These are phyloP conservation scores for Sacculina carcini DNA, from an alignment of 2,888 invertebrate species.

Conservation along the genomic window DNA sequence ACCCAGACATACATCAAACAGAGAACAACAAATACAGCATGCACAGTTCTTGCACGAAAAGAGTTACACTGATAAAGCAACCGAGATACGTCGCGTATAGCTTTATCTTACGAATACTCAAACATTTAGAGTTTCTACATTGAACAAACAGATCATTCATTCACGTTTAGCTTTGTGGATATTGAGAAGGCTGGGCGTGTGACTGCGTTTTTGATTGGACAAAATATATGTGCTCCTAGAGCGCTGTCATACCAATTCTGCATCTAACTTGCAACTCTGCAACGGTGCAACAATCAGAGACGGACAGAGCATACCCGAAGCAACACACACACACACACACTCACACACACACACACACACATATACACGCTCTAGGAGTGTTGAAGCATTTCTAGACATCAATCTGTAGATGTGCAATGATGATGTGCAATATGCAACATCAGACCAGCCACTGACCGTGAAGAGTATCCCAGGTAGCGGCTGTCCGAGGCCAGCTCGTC, in stretches of 20 bases:
- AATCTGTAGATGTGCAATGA: neutral
- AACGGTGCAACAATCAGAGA: no score
- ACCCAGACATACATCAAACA: neutral
- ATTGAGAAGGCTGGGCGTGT: no score
- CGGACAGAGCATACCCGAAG: neutral
- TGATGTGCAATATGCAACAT: neutral
- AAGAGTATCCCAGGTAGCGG: no score
- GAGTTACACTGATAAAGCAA: neutral
- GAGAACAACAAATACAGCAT: neutral
- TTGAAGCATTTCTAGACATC: neutral
- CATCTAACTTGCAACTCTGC: no score
- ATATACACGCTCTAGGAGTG: neutral
- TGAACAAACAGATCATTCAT: no score
- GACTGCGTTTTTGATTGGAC: no score
- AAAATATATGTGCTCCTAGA: no score
- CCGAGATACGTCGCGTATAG: neutral
- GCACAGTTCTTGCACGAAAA: neutral
- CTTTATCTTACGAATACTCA: no score
- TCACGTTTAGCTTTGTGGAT: no score
- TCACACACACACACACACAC: constrained; percentile 1
- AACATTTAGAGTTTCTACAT: no score
- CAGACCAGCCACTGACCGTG: neutral
- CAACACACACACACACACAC: constrained; percentile 3
- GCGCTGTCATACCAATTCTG: no score
- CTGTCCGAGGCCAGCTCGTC: no score